These are phyloP conservation scores for Sarcophaga peregrina DNA, from an alignment of 1,140 invertebrate genomes.

Conservation along the genomic window DNA sequence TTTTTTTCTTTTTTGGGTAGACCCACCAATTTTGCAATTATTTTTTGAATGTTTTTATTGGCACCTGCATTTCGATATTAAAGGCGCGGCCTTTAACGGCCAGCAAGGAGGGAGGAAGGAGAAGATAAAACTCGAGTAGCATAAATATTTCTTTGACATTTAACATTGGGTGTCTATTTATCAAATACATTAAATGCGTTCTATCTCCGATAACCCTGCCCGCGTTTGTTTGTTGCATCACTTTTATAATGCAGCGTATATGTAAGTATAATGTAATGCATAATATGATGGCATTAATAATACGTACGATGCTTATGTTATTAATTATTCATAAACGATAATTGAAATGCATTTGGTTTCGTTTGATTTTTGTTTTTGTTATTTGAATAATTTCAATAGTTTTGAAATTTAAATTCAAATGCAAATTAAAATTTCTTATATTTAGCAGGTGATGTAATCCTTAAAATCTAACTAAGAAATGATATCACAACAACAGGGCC, in stretches of 20 bases:
- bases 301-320: neutral
- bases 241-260: too few relatives aligned
- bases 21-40: neutral
- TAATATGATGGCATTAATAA: neutral
- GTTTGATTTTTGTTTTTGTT: too few relatives aligned
- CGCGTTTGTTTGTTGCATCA: too few relatives aligned
- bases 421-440: neutral
- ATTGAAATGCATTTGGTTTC: neutral
- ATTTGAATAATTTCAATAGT: too few relatives aligned
- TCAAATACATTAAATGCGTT: neutral
- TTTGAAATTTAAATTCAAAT: neutral
- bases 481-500: neutral
- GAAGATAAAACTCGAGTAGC: too few relatives aligned
- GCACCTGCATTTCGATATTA: neutral
- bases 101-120: too few relatives aligned
- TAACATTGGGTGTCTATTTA: constrained; percentile 18
- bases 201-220: too few relatives aligned
- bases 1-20: too few relatives aligned
- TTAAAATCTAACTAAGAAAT: neutral
- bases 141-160: constrained; percentile 23
- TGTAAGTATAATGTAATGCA: neutral
- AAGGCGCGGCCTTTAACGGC: too few relatives aligned
- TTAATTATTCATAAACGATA: constrained; percentile 22
- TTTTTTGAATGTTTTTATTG: neutral
- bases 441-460: neutral